Base-by-base conservation (phyloP, 2,888 invertebrate species). In the Cheiracanthium punctorium region DNA sequence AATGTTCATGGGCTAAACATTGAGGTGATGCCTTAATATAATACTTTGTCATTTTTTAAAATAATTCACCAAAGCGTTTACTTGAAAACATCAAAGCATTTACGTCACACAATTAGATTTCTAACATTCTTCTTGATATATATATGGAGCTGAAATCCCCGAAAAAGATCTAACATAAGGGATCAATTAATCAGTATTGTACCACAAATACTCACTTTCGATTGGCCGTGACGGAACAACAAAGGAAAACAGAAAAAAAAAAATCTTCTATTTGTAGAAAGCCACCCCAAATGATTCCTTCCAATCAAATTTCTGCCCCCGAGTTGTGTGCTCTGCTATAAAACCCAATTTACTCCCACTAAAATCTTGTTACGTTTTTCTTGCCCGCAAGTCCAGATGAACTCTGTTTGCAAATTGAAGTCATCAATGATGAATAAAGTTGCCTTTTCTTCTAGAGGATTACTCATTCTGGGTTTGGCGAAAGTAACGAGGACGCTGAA, bases 331-430 rank as follows among this genome's bases (percentile, higher is more conserved):
- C 17, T 12, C 17, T 48, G 43, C 43, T 48, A 17, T 48, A 48
- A 48, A 48, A 48, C 43, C 43, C 43, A 48, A 48, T 48, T 48
- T 48, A 48, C 43, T 48, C 43, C 43, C 17, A 48, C 43, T 48
- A 17, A 48, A 48, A 48, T 48, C 43, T 48, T 48, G 43, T 48
- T 48, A 48, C 43, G n/a, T n/a, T 10, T 48, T 48, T 48, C 43
- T 17, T 48, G 17, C 17, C 10, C 4, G 10, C 10, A 10, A 17
- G 43, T 48, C 10, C 17, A 17, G 7, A 48, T 48, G 43, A 48
- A 17, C 43, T 14, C 7, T 37, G 43, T 48, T 48, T 48, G 43
- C 43, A 48, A 48, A 48, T 48, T 10, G 43, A 48, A 17, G 17
- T 48, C 43, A 48, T 48, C 43, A 48, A 48, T 48, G 17, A 48